Base-by-base conservation (phyloP, 2,797 vertebrate species). In the Phrynocephalus guinanensis region DNA sequence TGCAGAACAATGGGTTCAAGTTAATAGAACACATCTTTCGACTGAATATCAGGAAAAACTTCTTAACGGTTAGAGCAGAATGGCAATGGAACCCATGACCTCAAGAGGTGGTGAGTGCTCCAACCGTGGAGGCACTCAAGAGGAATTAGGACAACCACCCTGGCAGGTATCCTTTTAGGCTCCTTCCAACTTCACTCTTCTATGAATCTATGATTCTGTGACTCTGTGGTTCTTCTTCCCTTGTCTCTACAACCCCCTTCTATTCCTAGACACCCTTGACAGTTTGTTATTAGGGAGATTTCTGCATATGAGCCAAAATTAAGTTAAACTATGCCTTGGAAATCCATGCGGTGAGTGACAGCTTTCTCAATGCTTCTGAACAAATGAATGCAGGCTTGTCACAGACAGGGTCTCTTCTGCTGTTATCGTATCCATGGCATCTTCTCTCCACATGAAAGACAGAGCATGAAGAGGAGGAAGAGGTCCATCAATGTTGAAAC, bases 291-390 rank as follows among this genome's bases (percentile, higher is more conserved):
- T 91, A 91, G 83, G 86, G 93, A 94, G 89, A 30, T 93, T 78
- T 90, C 88, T 94, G 89, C 77, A 78, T 83, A 90, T 93, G 95
- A 95, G 79, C 78, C 92, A 92, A 86, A 92, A 94, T 93, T 72
- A 91, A 92, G 56, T 95, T 91, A 90, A 91, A 89, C 24, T 24
- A 3, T 88, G 72, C 33, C 88, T 90, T 91, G 82, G 90, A 93
- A 63, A 95, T 87, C 77, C 28, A 3, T 0, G 0, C 0, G 9
- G 20, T 91, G 92, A 94, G 79, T 93, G 93, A 83, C 90, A 94
- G 80, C 24, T 82, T 87, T 91, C 91, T 94, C 87, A 82, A 3
- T 83, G 86, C 18, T 44, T 75, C 80, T 88, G 86, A 93, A 91
- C 90, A 93, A 72, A 56, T 28, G 63, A 89, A 83, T 67, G 87